These are phyloP conservation scores for Goniozus legneri DNA, from an alignment of 1,140 invertebrate species.

Conservation along the genomic window DNA sequence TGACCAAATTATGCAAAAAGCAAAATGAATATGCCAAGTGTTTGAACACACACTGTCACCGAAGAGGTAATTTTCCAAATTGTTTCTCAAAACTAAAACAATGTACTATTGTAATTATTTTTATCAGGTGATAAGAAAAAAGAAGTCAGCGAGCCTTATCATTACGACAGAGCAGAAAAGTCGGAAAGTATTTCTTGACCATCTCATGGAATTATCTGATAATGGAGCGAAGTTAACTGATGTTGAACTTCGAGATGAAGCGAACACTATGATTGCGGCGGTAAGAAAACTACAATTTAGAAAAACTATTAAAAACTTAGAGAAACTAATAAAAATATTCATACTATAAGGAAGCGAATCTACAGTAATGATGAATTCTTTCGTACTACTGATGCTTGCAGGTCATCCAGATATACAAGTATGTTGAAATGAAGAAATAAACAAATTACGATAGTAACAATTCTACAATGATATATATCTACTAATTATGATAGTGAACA, in stretches of 20 bases:
- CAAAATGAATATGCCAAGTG: slow-evolving; percentile 32
- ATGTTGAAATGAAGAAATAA: too few relatives aligned
- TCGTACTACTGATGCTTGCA: slow-evolving; percentile 61
- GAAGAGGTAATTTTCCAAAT: not conserved
- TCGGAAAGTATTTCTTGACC: too few relatives aligned
- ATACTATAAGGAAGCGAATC: slow-evolving; percentile 70
- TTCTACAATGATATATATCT: too few relatives aligned
- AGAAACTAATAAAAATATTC: not conserved
- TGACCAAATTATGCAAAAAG: slow-evolving; percentile 45
- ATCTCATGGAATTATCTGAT: not conserved
- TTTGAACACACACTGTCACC: not conserved
- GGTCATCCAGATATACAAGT: slow-evolving; percentile 61
- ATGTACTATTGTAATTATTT: not conserved
- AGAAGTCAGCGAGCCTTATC: not conserved
- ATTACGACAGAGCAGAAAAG: too few relatives aligned
- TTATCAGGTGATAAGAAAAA: not conserved
- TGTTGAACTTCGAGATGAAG: not conserved
- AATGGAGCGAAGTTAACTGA: not conserved
- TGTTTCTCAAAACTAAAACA: not conserved
- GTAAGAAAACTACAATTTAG: slow-evolving; percentile 2
- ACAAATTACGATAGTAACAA: too few relatives aligned
- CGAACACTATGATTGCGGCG: not conserved
- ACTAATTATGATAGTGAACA: too few relatives aligned
- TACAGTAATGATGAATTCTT: slow-evolving; percentile 61
- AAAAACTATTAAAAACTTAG: too few relatives aligned